Conservation (phyloP, 1,140 invertebrate species). For the Contarinia nasturtii region DNA sequence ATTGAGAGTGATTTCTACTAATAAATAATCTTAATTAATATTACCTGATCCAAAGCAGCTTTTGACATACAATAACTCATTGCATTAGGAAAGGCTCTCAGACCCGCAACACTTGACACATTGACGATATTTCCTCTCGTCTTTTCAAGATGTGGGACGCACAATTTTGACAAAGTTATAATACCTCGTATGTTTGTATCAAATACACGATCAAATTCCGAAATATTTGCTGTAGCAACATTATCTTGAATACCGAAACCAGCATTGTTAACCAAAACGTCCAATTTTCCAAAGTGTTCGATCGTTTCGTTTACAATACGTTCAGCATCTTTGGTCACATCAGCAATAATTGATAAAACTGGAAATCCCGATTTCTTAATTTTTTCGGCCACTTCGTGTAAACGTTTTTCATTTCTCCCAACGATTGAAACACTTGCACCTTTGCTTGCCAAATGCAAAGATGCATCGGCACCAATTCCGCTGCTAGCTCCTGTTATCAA, state of each 20-base stretch:
- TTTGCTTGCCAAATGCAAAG: constrained; percentile 52
- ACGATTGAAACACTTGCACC: constrained; percentile 53
- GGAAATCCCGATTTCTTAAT: no score
- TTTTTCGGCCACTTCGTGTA: constrained; percentile 36
- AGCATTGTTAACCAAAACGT: constrained; percentile 74
- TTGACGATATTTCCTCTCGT: constrained; percentile 63
- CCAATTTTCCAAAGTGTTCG: constrained; percentile 46
- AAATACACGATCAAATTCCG: constrained; percentile 69
- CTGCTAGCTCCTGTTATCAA: constrained; percentile 67
- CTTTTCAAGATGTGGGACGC: constrained; percentile 62
- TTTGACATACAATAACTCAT: constrained; percentile 77
- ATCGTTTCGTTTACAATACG: constrained; percentile 49
- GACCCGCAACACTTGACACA: constrained; percentile 73
- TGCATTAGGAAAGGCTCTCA: constrained; percentile 55
- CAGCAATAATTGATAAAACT: constrained; percentile 18
- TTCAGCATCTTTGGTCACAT: constrained; percentile 51
- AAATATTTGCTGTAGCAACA: constrained; percentile 65
- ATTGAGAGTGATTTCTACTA: no score
- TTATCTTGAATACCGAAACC: constrained; percentile 61
- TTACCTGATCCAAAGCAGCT: constrained; percentile 27
- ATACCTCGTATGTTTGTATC: constrained; percentile 48
- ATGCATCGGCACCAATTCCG: constrained; percentile 69
- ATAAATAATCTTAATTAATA: no score
- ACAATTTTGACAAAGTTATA: constrained; percentile 29
- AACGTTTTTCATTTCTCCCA: constrained; percentile 46